These are phyloP conservation scores for Drymodes brunneopygia DNA, from an alignment of 2,113 vertebrate species.

Conservation along the genomic window DNA sequence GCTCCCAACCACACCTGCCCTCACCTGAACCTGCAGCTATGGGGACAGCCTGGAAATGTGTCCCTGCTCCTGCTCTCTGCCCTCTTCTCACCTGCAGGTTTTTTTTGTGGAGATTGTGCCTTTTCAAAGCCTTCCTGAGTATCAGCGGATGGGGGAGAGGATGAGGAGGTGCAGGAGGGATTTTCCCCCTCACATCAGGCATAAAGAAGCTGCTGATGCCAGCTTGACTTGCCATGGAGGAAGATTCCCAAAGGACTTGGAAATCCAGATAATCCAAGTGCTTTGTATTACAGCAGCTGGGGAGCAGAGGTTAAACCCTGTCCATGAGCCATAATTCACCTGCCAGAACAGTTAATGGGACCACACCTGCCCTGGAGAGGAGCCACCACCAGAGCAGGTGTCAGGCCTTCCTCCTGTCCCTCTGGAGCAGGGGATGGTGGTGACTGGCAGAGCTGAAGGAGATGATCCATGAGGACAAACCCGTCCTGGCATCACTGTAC, in stretches of 20 bases:
- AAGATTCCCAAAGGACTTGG: background rate
- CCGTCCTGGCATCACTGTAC: background rate
- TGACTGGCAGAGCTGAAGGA: background rate
- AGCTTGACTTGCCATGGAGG: background rate
- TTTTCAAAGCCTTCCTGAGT: background rate
- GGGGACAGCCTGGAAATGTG: fast-evolving
- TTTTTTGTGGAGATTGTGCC: background rate
- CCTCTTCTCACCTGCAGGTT: background rate
- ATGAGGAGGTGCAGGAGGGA: background rate
- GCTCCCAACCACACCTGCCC: background rate
- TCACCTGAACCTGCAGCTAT: background rate
- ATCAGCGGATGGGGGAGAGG: background rate
- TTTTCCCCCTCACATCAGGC: background rate
- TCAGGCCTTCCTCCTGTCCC: background rate
- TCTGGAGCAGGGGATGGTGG: background rate
- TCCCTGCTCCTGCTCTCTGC: background rate
- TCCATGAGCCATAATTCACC: background rate
- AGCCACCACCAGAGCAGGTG: background rate
- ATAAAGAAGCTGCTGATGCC: background rate
- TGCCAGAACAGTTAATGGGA: background rate
- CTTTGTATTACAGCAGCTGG: background rate
- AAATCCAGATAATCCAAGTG: background rate
- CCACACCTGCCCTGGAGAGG: background rate
- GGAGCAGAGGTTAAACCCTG: background rate
- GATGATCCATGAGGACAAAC: background rate